A percentile compares a stretch with the other conserved stretches of the same genome.
These are phyloP conservation scores for Pollimyrus isidori DNA, from an alignment of 2,113 vertebrate species.

Conservation along the genomic window DNA sequence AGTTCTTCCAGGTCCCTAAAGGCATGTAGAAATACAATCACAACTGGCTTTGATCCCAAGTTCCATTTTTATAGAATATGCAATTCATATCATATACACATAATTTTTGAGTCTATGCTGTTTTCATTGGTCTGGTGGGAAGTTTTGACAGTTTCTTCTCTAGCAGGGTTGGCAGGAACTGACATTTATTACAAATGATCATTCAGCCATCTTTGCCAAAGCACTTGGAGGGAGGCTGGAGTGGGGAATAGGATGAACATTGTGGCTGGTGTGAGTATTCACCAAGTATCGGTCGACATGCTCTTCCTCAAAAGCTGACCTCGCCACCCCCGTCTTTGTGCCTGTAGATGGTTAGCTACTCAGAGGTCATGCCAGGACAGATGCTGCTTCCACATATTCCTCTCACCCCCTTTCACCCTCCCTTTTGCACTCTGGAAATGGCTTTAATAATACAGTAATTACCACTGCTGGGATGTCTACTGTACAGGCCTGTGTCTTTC, in stretches of 20 bases:
- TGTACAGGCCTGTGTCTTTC: background rate
- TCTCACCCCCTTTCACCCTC: background rate
- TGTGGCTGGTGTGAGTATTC: background rate
- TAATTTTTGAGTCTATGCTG: background rate
- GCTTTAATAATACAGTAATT: constrained; percentile 10
- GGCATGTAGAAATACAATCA: background rate
- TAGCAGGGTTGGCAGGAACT: background rate
- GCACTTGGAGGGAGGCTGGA: background rate
- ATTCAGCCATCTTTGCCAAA: background rate
- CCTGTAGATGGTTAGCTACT: background rate
- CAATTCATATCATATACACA: background rate
- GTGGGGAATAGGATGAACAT: background rate
- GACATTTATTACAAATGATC: background rate
- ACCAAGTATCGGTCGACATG: background rate
- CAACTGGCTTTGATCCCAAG: background rate
- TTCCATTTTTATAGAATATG: background rate
- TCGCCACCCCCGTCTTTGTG: background rate
- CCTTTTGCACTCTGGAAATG: background rate
- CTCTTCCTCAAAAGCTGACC: background rate
- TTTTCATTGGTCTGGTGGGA: background rate
- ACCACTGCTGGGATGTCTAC: background rate
- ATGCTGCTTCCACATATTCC: background rate
- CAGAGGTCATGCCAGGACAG: constrained; percentile 1
- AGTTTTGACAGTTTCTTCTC: background rate
- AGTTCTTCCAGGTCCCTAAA: background rate